Evolutionary conservation across 2,888 invertebrate species (phyloP).

Genomic region (Coelinius sp.): DNA sequence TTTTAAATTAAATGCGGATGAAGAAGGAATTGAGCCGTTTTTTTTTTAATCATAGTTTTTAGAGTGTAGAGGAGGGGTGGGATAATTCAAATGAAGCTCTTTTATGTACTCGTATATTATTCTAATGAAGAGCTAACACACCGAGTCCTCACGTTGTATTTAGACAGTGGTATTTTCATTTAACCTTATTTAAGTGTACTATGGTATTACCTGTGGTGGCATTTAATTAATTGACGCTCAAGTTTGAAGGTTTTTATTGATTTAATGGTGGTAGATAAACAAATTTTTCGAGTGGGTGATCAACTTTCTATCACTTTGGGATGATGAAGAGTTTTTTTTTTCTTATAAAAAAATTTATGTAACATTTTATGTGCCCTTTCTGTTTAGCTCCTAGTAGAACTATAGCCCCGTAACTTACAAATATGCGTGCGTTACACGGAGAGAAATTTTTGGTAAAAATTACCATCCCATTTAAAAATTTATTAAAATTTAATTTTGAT

Average conservation of each 20-base stretch:
- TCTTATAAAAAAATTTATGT: too few species aligned
- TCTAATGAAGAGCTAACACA: slow-evolving; percentile 3
- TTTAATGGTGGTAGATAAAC: slow-evolving; percentile 44
- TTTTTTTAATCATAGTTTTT: too few species aligned
- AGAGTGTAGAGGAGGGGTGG: not conserved
- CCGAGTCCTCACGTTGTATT: not conserved
- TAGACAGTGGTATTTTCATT: slow-evolving; percentile 14
- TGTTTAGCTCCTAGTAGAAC: too few species aligned
- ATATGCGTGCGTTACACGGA: too few species aligned
- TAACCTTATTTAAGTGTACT: slow-evolving; percentile 7
- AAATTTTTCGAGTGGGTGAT: slow-evolving; percentile 37
- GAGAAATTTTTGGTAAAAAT: too few species aligned
- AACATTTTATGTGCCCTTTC: too few species aligned
- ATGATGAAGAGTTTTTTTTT: not conserved
- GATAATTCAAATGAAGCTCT: slow-evolving; percentile 3
- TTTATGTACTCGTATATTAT: slow-evolving; percentile 5
- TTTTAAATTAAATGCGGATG: not conserved
- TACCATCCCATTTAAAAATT: too few species aligned
- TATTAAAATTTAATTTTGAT: too few species aligned
- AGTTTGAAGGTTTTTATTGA: slow-evolving; percentile 34
- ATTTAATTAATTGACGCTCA: not conserved
- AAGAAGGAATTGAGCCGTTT: not conserved
- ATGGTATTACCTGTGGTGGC: not conserved
- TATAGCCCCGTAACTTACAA: too few species aligned
- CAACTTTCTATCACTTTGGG: slow-evolving; percentile 2